Percentiles rank a stretch among this genome's conserved stretches.
Evolutionary conservation across 2,113 vertebrate genomes (phyloP).

Genomic region (Hirundichthys speculiger): DNA sequence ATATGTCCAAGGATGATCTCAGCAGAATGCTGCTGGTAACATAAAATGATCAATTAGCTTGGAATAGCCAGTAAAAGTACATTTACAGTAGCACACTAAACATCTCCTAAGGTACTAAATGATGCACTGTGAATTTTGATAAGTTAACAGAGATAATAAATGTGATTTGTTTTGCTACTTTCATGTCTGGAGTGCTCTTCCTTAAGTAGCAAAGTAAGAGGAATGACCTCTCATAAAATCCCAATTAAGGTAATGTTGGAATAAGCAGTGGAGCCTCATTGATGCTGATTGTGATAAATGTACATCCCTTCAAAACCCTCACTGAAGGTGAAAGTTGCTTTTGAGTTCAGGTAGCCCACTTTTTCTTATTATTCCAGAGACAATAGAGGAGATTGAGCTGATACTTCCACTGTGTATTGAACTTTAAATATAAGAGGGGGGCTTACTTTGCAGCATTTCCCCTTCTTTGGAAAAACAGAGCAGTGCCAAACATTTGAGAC

Average conservation of each 20-base stretch:
- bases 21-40: slow-evolving; percentile 20
- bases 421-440: slow-evolving; percentile 13
- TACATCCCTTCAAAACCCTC: slow-evolving; percentile 33
- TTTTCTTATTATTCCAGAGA: slow-evolving; percentile 43
- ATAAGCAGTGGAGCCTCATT: slow-evolving; percentile 57
- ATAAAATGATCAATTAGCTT: slow-evolving; percentile 51
- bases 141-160: slow-evolving; percentile 64
- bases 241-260: slow-evolving; percentile 76
- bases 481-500: slow-evolving; percentile 48
- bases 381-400: slow-evolving; percentile 29
- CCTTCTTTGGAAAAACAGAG: slow-evolving; percentile 23
- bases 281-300: slow-evolving; percentile 69
- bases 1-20: slow-evolving; percentile 5
- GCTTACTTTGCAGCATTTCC: slow-evolving; percentile 44
- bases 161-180: slow-evolving; percentile 66
- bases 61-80: slow-evolving; percentile 40
- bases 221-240: slow-evolving; percentile 75
- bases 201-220: slow-evolving; percentile 64
- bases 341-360: slow-evolving; percentile 42
- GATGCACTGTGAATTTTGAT: slow-evolving; percentile 41
- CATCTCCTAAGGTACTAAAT: slow-evolving; percentile 35
- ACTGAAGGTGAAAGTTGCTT: slow-evolving; percentile 69
- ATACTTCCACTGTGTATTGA: slow-evolving; percentile 35
- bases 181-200: slow-evolving; percentile 54
- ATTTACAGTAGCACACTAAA: slow-evolving; percentile 43